Conservation (phyloP, 2,888 invertebrate genomes). For the Melieria picta region DNA sequence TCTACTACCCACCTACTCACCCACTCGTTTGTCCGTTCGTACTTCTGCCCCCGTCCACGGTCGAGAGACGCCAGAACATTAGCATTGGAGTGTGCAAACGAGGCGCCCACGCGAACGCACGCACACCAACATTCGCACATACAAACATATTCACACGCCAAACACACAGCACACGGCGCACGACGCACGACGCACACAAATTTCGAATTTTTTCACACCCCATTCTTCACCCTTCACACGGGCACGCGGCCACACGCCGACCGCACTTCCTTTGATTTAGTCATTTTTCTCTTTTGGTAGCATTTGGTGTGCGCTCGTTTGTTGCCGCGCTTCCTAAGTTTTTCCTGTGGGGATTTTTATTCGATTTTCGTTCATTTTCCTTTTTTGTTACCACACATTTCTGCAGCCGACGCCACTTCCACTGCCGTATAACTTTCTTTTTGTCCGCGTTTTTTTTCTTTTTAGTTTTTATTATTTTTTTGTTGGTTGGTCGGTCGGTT, state of each 20-base stretch:
- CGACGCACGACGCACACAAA: conserved; percentile 53
- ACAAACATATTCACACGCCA: conserved; percentile 41
- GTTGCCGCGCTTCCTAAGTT: conserved; percentile 49
- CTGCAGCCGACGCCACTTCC: conserved; percentile 38
- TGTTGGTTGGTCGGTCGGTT: conserved; percentile 37
- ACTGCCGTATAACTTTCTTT: conserved; percentile 45
- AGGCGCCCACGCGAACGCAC: conserved; percentile 42
- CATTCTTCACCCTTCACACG: conserved; percentile 44
- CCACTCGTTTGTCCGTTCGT: background rate
- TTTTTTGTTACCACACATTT: conserved; percentile 51
- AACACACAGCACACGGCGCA: conserved; percentile 24
- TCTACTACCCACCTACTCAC: conserved; percentile 22
- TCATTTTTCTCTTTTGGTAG: conserved; percentile 59
- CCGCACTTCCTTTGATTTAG: conserved; percentile 62
- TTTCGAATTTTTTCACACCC: conserved; percentile 62
- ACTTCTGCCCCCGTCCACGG: conserved; percentile 11
- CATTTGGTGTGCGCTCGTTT: conserved; percentile 38
- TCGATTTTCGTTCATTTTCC: conserved; percentile 43
- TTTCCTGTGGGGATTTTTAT: conserved; percentile 48
- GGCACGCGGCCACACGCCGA: conserved; percentile 38
- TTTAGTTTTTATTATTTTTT: conserved; percentile 30
- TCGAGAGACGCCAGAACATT: conserved; percentile 48
- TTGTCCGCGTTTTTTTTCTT: conserved; percentile 37
- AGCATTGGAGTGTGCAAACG: conserved; percentile 60
- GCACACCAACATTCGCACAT: conserved; percentile 16